Conservation (phyloP, 2,797 vertebrate genomes). For the Phrynocephalus guinanensis region DNA sequence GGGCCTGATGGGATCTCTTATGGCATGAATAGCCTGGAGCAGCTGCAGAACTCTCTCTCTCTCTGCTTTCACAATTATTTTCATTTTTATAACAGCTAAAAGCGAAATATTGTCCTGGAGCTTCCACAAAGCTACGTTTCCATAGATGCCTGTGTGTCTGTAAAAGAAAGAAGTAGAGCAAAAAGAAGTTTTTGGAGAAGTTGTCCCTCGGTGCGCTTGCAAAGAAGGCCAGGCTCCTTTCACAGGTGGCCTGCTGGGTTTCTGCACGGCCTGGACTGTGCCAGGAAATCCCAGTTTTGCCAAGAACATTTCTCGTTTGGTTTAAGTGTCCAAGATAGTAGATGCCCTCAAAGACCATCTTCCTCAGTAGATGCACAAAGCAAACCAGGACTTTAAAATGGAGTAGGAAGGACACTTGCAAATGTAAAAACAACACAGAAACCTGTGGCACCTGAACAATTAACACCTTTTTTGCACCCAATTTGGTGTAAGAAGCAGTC, state of each 20-base stretch:
- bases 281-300: not conserved
- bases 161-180: slow-evolving; percentile 48
- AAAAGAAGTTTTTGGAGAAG: slow-evolving; percentile 62
- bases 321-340: fast-evolving
- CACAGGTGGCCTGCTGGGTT: not conserved
- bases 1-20: slow-evolving; percentile 84
- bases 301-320: not conserved
- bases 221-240: slow-evolving; percentile 49
- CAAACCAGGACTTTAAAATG: fast-evolving
- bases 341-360: fast-evolving
- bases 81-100: slow-evolving; percentile 84
- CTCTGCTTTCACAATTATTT: slow-evolving; percentile 85
- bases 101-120: slow-evolving; percentile 79
- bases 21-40: slow-evolving; percentile 83
- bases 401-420: not conserved
- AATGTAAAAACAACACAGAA: not conserved
- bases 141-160: slow-evolving; percentile 64
- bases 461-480: no score
- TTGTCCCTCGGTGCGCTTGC: slow-evolving; percentile 50
- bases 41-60: slow-evolving; percentile 84
- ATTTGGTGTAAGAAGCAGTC: not conserved
- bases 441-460: not conserved
- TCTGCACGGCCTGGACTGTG: not conserved
- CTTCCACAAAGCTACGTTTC: slow-evolving; percentile 72
- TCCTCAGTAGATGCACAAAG: fast-evolving